phyloP scores from a whole-genome alignment of 2,888 invertebrate genomes.

The Andrena camellia region DNA sequence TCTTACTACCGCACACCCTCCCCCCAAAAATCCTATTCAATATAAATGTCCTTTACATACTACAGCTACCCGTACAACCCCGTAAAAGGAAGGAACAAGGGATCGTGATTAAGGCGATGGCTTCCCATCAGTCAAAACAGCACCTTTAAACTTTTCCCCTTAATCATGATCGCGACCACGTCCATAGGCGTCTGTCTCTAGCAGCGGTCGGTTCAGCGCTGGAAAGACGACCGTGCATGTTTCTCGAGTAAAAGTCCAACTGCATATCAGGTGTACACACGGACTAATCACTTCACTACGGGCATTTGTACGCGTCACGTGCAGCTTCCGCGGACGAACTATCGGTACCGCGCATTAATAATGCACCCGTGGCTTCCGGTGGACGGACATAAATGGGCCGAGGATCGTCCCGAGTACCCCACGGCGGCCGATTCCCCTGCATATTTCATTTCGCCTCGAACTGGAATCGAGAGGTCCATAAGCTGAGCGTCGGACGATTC shows the following conservation, averaged over 20 bases:
- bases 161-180: not conserved
- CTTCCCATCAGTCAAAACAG: not conserved
- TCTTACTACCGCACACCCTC: too few relatives aligned
- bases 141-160: not conserved
- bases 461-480: constrained; percentile 68
- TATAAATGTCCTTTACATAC: too few relatives aligned
- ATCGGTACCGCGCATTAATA: constrained; percentile 83
- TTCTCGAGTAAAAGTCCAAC: constrained; percentile 57
- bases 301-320: constrained; percentile 83
- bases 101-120: not conserved
- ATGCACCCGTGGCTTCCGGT: constrained; percentile 77
- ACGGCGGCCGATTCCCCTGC: constrained; percentile 67
- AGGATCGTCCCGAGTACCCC: constrained; percentile 68
- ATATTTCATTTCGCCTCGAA: constrained; percentile 72
- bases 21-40: too few relatives aligned
- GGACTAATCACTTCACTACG: constrained; percentile 81
- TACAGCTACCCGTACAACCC: too few relatives aligned
- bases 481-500: constrained; percentile 51
- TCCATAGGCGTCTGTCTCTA: not conserved
- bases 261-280: constrained; percentile 63
- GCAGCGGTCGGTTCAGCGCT: not conserved
- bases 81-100: not conserved
- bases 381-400: constrained; percentile 75
- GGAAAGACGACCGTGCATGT: constrained; percentile 1
- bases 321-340: constrained; percentile 81